Base-by-base conservation (phyloP, 2,888 invertebrate species). In the Drosophila dives region DNA sequence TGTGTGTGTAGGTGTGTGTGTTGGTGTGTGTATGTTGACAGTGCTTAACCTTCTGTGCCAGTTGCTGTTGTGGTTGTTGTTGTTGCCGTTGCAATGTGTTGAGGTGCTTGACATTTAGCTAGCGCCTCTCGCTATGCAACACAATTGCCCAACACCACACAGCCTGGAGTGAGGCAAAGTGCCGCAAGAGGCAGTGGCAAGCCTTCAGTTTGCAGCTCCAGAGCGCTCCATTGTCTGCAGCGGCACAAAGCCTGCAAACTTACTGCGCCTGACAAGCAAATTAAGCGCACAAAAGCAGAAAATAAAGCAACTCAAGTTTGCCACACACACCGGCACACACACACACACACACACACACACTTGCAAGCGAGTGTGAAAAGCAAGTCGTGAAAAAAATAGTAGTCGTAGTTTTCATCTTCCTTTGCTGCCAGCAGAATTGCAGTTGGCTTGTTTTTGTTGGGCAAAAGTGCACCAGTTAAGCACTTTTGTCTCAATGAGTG, bases 401-500 rank as follows among this genome's bases (percentile, higher is more conserved):
- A 65, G 65, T 65, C 45, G 64, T 75, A 71, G 80, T 75, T 64
- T 40, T 32, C 42, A 45, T 42, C 48, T 55, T 38, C 38, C n/a
- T 55, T 38, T n/a, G n/a, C 15, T 8, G n/a, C 26, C 23, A 54
- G 2, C 36, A 11, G 12, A 34, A 20, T 36, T 17, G 26, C 12
- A 29, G 26, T 38, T 55, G 55, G n/a, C 38, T 55, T 68, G 68
- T 50, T 53, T 66, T 65, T 72, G 72, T 75, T 76, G 69, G 80
- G 76, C 60, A 75, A 88, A 88, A 86, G 89, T 86, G 86, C 86
- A 77, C 82, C 82, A 76, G 90, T 89, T 87, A 87, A 87, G 86
- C 82, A 87, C 86, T 87, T 90, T 87, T 89, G 90, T 87, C 86
- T 87, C 90, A 88, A 87, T 90, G 86, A 87, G 89, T 86, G 85